Conservation (phyloP, 2,113 vertebrate species). For the Budorcas taxicolor region DNA sequence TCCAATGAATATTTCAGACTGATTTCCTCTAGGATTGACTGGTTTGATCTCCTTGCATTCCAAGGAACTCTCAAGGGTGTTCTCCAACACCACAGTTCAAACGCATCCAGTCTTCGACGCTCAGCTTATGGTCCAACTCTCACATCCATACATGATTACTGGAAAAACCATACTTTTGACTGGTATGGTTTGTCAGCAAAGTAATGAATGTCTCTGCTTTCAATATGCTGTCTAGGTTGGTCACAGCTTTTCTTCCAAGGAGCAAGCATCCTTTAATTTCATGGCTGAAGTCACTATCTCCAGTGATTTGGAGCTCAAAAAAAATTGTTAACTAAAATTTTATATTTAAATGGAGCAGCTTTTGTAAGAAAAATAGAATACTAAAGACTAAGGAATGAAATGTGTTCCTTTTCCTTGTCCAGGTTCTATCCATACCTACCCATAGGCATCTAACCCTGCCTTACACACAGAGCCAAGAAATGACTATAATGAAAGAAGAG, state of each 20-base stretch:
- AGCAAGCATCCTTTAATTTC: not conserved
- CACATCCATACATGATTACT: not conserved
- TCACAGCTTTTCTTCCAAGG: not conserved
- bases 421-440: not conserved
- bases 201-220: not conserved
- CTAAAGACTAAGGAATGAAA: not conserved
- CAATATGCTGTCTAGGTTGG: not conserved
- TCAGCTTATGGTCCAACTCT: not conserved
- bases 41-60: not conserved
- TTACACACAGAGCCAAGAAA: not conserved
- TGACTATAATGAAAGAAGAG: not conserved
- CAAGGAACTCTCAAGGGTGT: not conserved
- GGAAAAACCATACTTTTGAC: not conserved
- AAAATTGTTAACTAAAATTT: conserved; percentile 20
- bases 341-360: conserved; percentile 5
- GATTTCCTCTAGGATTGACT: not conserved
- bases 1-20: not conserved
- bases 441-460: not conserved
- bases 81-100: not conserved
- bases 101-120: rapidly evolving
- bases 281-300: not conserved
- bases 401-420: not conserved
- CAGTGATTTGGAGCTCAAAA: not conserved
- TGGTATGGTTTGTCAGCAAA: not conserved
- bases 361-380: not conserved